Evolutionary conservation across 2,888 invertebrate species (phyloP).

Genomic region (Synergus gifuensis): DNA sequence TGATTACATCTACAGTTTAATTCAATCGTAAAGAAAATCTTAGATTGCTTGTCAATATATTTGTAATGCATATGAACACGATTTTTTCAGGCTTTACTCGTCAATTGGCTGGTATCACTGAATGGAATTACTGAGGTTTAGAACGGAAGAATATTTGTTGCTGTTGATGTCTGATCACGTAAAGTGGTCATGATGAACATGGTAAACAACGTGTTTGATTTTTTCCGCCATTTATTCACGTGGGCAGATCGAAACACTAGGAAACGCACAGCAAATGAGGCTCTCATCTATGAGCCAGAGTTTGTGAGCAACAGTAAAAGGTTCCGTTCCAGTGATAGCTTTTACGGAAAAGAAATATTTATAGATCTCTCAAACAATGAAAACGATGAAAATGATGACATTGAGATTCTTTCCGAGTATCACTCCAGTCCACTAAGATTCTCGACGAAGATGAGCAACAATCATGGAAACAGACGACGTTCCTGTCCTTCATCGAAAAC

Average conservation of each 20-base stretch:
- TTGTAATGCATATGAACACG: neutral
- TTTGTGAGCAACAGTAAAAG: conserved; percentile 61
- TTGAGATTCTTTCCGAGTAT: conserved; percentile 56
- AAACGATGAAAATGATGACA: conserved; percentile 58
- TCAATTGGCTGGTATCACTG: neutral
- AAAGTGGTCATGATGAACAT: conserved; percentile 35
- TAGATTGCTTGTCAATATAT: neutral
- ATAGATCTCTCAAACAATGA: conserved; percentile 43
- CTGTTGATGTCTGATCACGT: conserved; percentile 10
- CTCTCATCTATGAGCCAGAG: conserved; percentile 51
- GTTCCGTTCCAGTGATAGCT: conserved; percentile 49
- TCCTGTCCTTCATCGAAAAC: conserved; percentile 32
- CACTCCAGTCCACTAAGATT: conserved; percentile 48
- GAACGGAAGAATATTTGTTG: neutral
- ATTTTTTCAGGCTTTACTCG: neutral
- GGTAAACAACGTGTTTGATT: conserved; percentile 62
- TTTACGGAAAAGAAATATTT: conserved; percentile 42
- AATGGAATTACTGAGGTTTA: conserved; percentile 20
- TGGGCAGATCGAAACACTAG: conserved; percentile 65
- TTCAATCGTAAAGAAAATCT: neutral
- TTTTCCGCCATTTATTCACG: conserved; percentile 65
- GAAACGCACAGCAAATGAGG: conserved; percentile 64
- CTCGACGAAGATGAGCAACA: conserved; percentile 55
- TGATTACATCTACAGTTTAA: neutral
- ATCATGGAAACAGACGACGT: conserved; percentile 46